Conservation (phyloP, 2,113 vertebrate genomes). For the Melanocharis versteri region DNA sequence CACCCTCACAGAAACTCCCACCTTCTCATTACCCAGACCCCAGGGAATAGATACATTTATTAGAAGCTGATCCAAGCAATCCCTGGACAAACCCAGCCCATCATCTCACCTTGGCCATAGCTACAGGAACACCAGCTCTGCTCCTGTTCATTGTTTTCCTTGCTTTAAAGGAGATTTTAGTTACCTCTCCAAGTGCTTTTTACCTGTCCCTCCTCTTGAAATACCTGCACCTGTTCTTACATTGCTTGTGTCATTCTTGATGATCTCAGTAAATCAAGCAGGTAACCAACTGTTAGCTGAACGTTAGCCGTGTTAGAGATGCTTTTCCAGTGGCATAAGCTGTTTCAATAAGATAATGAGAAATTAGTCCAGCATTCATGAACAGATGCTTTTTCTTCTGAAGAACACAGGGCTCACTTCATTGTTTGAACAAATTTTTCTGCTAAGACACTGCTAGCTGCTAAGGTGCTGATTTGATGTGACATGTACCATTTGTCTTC, state of each 20-base stretch:
- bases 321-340: slow-evolving; percentile 24
- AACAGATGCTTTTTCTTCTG: slow-evolving; percentile 57
- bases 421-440: slow-evolving; percentile 45
- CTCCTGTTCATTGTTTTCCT: background rate
- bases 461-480: slow-evolving; percentile 39
- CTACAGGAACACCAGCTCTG: background rate
- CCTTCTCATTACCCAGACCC: background rate
- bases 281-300: slow-evolving; percentile 20
- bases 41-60: background rate
- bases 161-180: background rate
- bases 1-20: background rate
- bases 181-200: background rate
- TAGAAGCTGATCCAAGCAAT: background rate
- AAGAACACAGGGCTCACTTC: slow-evolving; percentile 34
- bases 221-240: background rate
- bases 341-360: slow-evolving; percentile 56
- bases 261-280: slow-evolving; percentile 43
- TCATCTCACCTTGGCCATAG: background rate
- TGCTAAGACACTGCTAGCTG: slow-evolving; percentile 24
- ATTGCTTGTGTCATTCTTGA: background rate
- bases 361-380: slow-evolving; percentile 59
- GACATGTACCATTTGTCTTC: slow-evolving; percentile 15
- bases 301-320: background rate
- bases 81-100: background rate
- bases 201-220: background rate